Evolutionary conservation across 30 jellyfish, hydroid and myxozoan species (phyloP).

Genomic region (Morbakka virulenta): DNA sequence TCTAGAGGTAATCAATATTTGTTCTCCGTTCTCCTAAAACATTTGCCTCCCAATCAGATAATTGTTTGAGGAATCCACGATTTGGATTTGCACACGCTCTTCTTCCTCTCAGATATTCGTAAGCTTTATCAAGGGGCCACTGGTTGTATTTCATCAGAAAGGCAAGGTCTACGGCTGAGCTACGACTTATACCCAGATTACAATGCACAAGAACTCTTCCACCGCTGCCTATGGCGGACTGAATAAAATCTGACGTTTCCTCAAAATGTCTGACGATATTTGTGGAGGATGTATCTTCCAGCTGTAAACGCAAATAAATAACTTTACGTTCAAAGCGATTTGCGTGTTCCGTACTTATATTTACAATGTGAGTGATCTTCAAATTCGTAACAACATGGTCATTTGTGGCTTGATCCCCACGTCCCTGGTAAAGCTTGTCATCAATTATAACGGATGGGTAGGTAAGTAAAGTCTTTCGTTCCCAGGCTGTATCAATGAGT

Average conservation of each 20-base stretch:
- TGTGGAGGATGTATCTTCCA: slow-evolving; percentile 62
- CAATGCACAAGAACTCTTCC: slow-evolving; percentile 81
- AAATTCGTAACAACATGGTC: slow-evolving; percentile 33
- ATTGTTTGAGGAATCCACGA: slow-evolving; percentile 71
- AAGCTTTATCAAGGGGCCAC: slow-evolving; percentile 53
- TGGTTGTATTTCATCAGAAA: slow-evolving; percentile 56
- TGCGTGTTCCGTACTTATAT: slow-evolving; percentile 71
- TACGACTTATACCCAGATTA: slow-evolving; percentile 82
- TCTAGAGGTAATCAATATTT: slow-evolving; percentile 25
- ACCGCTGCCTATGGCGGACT: slow-evolving; percentile 41
- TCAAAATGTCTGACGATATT: slow-evolving; percentile 47
- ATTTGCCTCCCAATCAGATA: slow-evolving; percentile 68
- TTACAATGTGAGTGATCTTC: slow-evolving; percentile 69
- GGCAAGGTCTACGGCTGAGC: slow-evolving; percentile 71
- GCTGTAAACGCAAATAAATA: slow-evolving; percentile 43
- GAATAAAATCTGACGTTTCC: slow-evolving; percentile 58
- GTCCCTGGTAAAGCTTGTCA: slow-evolving; percentile 72
- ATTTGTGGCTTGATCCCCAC: slow-evolving; percentile 86
- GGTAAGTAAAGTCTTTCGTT: slow-evolving; percentile 39
- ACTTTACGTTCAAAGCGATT: slow-evolving; percentile 54
- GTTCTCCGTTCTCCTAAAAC: slow-evolving; percentile 51
- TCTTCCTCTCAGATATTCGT: slow-evolving; percentile 51
- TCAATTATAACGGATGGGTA: slow-evolving; percentile 77
- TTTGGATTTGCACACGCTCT: slow-evolving; percentile 83
- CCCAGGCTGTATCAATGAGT: slow-evolving; percentile 35